These are phyloP conservation scores for Perca fluviatilis DNA, from an alignment of 2,113 vertebrate species.

Conservation along the genomic window DNA sequence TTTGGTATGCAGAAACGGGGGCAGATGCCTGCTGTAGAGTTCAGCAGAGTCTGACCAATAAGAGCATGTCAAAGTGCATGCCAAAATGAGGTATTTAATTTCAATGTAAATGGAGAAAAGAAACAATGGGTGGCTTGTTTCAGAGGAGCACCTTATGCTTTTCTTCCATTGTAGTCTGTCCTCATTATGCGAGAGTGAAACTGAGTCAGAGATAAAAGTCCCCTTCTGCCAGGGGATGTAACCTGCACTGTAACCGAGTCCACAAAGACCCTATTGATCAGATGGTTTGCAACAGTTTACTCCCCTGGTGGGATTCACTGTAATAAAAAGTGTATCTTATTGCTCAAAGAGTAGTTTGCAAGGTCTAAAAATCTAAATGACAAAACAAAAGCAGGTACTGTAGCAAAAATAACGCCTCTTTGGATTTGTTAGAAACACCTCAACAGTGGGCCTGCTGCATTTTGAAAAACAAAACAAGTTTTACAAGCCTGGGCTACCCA, in stretches of 20 bases:
- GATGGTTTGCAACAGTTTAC: slow-evolving; percentile 29
- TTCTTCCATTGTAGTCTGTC: slow-evolving; percentile 44
- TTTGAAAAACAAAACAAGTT: background rate
- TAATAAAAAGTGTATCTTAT: background rate
- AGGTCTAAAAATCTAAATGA: background rate
- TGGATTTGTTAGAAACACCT: background rate
- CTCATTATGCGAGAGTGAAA: slow-evolving; percentile 67
- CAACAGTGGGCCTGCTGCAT: background rate
- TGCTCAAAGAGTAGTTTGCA: background rate
- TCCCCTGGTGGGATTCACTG: background rate
- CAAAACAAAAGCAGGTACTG: background rate
- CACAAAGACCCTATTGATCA: slow-evolving; percentile 72
- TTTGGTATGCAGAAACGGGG: slow-evolving; percentile 7
- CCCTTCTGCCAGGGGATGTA: slow-evolving; percentile 29
- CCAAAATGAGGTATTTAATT: slow-evolving; percentile 63
- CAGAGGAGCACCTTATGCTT: slow-evolving; percentile 39
- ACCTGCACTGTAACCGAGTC: slow-evolving; percentile 33
- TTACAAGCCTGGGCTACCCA: background rate
- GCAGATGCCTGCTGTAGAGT: slow-evolving; percentile 13
- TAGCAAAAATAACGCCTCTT: background rate
- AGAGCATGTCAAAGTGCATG: slow-evolving; percentile 13
- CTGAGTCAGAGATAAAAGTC: slow-evolving; percentile 71
- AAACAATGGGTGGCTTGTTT: slow-evolving; percentile 81
- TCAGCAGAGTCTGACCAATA: slow-evolving; percentile 41
- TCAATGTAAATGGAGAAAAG: slow-evolving; percentile 39